Conservation (phyloP, 2,888 invertebrate genomes). For the Euproctis similis region DNA sequence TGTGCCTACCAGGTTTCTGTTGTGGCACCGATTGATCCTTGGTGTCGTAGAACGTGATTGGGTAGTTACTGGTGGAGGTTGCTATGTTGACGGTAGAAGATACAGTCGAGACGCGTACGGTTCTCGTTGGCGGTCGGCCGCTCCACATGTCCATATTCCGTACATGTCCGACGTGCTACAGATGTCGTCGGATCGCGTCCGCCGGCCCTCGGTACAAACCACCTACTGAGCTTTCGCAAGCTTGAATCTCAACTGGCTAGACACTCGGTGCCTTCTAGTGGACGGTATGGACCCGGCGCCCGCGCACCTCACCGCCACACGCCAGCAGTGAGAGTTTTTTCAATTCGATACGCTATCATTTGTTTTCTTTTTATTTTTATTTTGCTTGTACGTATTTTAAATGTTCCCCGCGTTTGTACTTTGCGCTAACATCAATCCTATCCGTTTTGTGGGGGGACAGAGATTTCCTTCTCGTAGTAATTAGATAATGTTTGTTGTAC, state of each 20-base stretch:
- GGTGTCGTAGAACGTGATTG: constrained; percentile 86
- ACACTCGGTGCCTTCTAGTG: constrained; percentile 17
- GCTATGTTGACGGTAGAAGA: constrained; percentile 79
- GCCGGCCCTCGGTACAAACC: constrained; percentile 54
- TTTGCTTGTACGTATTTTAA: not conserved
- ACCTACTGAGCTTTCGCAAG: constrained; percentile 57
- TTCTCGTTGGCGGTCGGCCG: constrained; percentile 78
- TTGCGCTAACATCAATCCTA: too few species aligned
- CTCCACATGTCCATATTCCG: constrained; percentile 84
- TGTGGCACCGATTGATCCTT: constrained; percentile 71
- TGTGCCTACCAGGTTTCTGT: constrained; percentile 50
- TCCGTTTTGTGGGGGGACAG: too few species aligned
- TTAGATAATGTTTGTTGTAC: too few species aligned
- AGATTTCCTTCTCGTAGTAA: too few species aligned
- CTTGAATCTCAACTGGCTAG: constrained; percentile 16
- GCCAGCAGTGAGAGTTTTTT: constrained; percentile 38
- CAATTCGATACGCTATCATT: constrained; percentile 25
- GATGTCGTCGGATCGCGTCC: constrained; percentile 44
- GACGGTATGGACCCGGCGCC: constrained; percentile 21
- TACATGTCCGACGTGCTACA: constrained; percentile 47
- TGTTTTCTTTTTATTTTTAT: constrained; percentile 15
- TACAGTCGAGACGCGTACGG: constrained; percentile 68
- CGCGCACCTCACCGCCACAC: constrained; percentile 28
- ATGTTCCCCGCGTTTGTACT: too few species aligned
- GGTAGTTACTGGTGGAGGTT: constrained; percentile 82